A percentile compares a stretch with the other conserved stretches of the same genome.
These are phyloP conservation scores for Spisula solida DNA, from an alignment of 2,888 invertebrate species.

Conservation along the genomic window DNA sequence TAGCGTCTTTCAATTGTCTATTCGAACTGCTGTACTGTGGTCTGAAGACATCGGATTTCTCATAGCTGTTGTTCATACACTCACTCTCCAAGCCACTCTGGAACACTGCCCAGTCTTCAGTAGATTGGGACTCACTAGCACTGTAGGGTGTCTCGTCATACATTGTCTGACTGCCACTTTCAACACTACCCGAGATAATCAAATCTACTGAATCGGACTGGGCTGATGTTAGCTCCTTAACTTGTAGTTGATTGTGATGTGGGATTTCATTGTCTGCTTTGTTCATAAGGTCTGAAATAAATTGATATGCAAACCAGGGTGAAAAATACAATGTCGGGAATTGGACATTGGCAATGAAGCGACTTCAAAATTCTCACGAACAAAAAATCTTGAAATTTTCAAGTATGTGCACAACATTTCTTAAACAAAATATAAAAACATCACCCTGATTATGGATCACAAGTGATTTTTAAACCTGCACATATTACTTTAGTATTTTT, in stretches of 20 bases:
- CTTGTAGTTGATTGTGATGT: background rate
- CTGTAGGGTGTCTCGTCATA: background rate
- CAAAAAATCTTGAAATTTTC: too few species aligned
- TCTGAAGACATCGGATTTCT: background rate
- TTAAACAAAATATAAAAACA: too few species aligned
- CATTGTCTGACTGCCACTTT: background rate
- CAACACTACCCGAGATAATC: background rate
- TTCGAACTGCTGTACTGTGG: background rate
- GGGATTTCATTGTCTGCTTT: background rate
- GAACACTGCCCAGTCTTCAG: background rate
- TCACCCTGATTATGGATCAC: too few species aligned
- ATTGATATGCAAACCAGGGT: background rate
- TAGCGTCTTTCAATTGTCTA: background rate
- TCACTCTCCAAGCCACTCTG: background rate
- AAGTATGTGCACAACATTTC: too few species aligned
- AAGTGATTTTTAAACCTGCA: too few species aligned
- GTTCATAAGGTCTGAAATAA: background rate
- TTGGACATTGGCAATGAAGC: too few species aligned
- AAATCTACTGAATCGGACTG: background rate
- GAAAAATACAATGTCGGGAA: background rate
- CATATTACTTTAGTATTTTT: too few species aligned
- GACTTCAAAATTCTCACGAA: too few species aligned
- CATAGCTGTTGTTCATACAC: background rate
- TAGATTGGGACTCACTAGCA: background rate
- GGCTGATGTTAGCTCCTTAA: background rate